These are phyloP conservation scores for Melipona bicolor DNA, from an alignment of 2,888 invertebrate genomes.

Conservation along the genomic window DNA sequence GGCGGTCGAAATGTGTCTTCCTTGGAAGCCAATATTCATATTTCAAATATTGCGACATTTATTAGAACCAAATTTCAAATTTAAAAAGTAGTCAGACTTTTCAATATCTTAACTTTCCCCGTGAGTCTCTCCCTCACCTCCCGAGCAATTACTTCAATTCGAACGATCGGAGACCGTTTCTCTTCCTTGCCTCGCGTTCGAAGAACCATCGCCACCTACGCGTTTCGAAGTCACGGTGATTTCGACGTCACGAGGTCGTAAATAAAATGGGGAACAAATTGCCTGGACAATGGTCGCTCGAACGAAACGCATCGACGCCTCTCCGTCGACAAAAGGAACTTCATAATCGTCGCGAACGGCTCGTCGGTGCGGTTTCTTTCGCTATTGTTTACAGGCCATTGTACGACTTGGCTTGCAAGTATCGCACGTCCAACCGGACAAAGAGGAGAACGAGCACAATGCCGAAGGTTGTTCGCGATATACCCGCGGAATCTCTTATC, in stretches of 20 bases:
- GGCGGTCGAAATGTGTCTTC: too few species aligned
- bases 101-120: not conserved
- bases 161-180: not conserved
- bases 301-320: slow-evolving; percentile 21
- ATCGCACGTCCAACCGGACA: slow-evolving; percentile 40
- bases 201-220: not conserved
- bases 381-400: slow-evolving; percentile 63
- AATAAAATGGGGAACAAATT: slow-evolving; percentile 28
- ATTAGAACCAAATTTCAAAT: rapidly evolving
- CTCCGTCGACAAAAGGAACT: not conserved
- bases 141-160: not conserved
- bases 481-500: slow-evolving; percentile 33
- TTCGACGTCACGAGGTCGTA: not conserved
- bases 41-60: not conserved
- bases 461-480: not conserved
- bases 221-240: not conserved
- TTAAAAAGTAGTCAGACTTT: not conserved
- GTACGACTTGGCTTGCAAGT: slow-evolving; percentile 25
- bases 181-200: not conserved
- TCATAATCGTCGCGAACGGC: slow-evolving; percentile 9
- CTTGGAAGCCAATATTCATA: too few species aligned
- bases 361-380: slow-evolving; percentile 30
- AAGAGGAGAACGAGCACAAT: slow-evolving; percentile 27
- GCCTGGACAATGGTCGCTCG: slow-evolving; percentile 15
- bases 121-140: not conserved